phyloP scores from a whole-genome alignment of 2,888 invertebrate species.

The Zootermopsis nevadensis region DNA sequence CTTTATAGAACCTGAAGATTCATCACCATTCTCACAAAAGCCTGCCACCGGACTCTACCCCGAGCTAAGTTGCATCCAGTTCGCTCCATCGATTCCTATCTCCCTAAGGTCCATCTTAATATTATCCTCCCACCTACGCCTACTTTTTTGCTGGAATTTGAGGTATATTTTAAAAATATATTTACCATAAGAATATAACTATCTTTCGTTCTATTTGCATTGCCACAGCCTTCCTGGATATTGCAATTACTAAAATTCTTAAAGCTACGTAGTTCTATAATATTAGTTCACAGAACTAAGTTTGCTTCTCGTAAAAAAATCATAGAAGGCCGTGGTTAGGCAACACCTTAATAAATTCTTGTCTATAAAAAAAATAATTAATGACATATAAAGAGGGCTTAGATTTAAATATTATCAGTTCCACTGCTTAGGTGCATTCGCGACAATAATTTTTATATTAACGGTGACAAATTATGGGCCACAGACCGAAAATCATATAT shows the following conservation, averaged over 20 bases:
- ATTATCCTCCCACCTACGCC: too few relatives aligned
- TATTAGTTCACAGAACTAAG: slow-evolving; percentile 28
- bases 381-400: slow-evolving; percentile 15
- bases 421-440: neutral
- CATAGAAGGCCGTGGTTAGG: neutral
- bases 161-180: neutral
- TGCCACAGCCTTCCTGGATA: neutral
- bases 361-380: neutral
- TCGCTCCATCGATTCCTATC: too few relatives aligned
- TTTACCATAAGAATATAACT: neutral
- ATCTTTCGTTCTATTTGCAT: slow-evolving; percentile 1
- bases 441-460: neutral
- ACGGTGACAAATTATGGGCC: neutral
- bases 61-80: too few relatives aligned
- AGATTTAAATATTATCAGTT: neutral
- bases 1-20: too few relatives aligned
- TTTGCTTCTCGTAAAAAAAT: neutral
- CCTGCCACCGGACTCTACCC: too few relatives aligned
- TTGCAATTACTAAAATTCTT: neutral
- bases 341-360: neutral
- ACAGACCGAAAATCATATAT: neutral
- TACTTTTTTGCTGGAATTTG: neutral
- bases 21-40: too few relatives aligned
- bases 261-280: neutral
- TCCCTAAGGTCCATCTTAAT: too few relatives aligned